Base-by-base conservation (phyloP, 1,140 invertebrate genomes). In the Pseudomyrmex pallidus region DNA sequence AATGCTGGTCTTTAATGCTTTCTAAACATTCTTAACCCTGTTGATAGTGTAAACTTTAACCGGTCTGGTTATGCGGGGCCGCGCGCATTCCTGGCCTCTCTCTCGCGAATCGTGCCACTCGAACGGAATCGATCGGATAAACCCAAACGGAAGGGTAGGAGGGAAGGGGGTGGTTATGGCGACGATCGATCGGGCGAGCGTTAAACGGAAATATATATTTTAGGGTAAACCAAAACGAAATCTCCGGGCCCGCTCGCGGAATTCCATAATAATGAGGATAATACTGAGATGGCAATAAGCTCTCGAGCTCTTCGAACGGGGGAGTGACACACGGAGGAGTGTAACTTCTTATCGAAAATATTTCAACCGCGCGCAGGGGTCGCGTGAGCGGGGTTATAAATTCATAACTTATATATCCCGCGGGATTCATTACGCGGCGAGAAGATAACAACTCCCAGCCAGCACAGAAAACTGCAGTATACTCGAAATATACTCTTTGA, bases 271-370 rank as follows among this genome's bases (percentile, higher is more conserved):
- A 67, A 57, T 80, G 35, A 56, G 0, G 50, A 61, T 59, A 70
- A 50, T 7, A 0, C 25, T 35, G 7, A 35, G 35, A 0, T 2
- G 35, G 35, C 7, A 35, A 35, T 25, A 7, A 35, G 35, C 35
- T 35, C 35, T 2, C 1, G 35, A 35, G 52, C 66, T 50, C 17
- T 12, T 70, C 66, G 54, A 70, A 72, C 35, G 5, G 35, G 35
- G 5, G 35, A 35, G 35, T 35, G 35, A 35, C n/a, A n/a, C n/a
- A n/a, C 35, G 35, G 35, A 35, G 35, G 56, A 50, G 44, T 48
- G 44, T 72, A 80, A 72, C 54, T 80, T 70, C 76, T 80, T 80
- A 80, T 80, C 76, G 12, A 80, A 80, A 80, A 80, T 80, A 80
- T 80, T 72, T 80, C 66, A 72, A 59, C 52, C 66, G 20, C 44